These are phyloP conservation scores for Chloromyia formosa DNA, from an alignment of 2,888 invertebrate species.

Conservation along the genomic window DNA sequence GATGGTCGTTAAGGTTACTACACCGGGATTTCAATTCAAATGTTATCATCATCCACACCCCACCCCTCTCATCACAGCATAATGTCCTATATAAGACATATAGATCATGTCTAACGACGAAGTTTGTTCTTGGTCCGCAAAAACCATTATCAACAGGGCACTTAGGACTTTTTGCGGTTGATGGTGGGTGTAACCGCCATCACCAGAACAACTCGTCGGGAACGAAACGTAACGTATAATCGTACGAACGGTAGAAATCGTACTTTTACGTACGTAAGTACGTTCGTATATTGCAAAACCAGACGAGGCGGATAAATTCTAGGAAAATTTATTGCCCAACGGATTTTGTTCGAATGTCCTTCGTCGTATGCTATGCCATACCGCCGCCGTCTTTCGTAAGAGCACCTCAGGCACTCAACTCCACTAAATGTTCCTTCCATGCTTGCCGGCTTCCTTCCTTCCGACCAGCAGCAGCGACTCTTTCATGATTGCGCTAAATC, in stretches of 20 bases:
- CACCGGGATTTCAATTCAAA: slow-evolving; percentile 21
- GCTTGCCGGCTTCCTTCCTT: slow-evolving; percentile 9
- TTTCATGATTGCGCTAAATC: slow-evolving; percentile 38
- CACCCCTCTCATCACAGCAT: no score
- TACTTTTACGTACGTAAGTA: slow-evolving; percentile 4
- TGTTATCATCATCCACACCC: background rate
- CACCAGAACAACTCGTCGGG: slow-evolving; percentile 32
- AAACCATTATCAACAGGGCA: slow-evolving; percentile 50
- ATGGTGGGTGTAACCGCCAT: slow-evolving; percentile 49
- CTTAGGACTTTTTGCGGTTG: slow-evolving; percentile 49
- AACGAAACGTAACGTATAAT: no score
- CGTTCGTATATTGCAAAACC: slow-evolving; percentile 16
- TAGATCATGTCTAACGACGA: slow-evolving; percentile 30
- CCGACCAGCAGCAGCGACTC: background rate
- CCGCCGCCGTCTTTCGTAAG: background rate
- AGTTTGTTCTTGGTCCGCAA: slow-evolving; percentile 44
- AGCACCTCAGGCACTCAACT: slow-evolving; percentile 24
- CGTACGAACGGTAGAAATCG: no score
- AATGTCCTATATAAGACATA: background rate
- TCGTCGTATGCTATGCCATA: background rate
- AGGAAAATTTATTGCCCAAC: slow-evolving; percentile 48
- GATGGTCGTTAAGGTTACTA: slow-evolving; percentile 8
- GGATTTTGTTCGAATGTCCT: slow-evolving; percentile 18
- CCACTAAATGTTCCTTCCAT: slow-evolving; percentile 18
- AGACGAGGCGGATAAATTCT: slow-evolving; percentile 49